These are phyloP conservation scores for Leptinotarsa undecemlineata DNA, from an alignment of 1,140 invertebrate species.

Conservation along the genomic window DNA sequence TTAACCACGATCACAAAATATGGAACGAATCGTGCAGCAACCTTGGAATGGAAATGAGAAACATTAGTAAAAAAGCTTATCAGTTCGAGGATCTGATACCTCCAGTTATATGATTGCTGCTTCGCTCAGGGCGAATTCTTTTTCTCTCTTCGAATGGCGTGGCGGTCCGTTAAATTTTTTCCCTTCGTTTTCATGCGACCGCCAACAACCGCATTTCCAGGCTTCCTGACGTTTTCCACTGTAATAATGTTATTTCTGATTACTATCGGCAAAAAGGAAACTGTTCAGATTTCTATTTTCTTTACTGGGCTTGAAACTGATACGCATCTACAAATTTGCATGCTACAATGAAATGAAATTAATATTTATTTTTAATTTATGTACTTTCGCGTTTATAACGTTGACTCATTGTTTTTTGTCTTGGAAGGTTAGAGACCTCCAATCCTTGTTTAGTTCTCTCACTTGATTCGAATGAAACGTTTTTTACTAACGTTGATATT, in stretches of 20 bases:
- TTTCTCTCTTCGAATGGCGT: neutral
- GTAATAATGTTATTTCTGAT: constrained; percentile 20
- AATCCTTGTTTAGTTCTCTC: too few species aligned
- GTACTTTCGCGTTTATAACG: neutral
- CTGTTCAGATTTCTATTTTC: constrained; percentile 16
- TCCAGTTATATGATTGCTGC: neutral
- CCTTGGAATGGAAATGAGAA: neutral
- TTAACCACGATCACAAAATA: neutral
- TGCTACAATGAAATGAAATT: constrained; percentile 16
- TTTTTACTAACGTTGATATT: too few species aligned
- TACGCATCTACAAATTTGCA: constrained; percentile 17
- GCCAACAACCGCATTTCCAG: constrained; percentile 10
- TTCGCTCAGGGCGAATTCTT: neutral
- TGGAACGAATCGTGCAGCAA: neutral
- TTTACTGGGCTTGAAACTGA: constrained; percentile 14
- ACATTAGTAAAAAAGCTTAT: constrained; percentile 1
- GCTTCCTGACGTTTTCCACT: constrained; percentile 3
- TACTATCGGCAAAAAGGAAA: constrained; percentile 8
- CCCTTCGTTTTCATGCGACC: neutral
- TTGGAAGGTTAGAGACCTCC: neutral
- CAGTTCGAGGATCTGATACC: neutral
- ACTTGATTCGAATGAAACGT: too few species aligned
- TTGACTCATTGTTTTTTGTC: neutral
- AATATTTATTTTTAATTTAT: constrained; percentile 12
- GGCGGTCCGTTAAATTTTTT: neutral